Evolutionary conservation across 2,888 invertebrate species (phyloP).

Genomic region (Opisthograptis luteolata): DNA sequence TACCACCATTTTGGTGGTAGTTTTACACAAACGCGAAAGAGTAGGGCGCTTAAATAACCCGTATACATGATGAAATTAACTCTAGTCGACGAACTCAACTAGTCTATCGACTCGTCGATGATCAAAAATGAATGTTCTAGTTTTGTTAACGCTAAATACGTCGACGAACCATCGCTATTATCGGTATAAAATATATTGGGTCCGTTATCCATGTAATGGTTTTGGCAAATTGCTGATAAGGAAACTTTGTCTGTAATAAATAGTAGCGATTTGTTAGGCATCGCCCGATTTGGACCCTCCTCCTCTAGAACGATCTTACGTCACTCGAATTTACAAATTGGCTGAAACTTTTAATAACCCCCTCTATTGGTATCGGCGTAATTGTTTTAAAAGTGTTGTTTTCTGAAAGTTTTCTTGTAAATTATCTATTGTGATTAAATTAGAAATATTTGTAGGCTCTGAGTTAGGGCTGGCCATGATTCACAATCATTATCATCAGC

Average conservation of each 20-base stretch:
- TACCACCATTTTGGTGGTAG: too few relatives aligned
- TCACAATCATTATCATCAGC: too few relatives aligned
- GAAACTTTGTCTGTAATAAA: slow-evolving; percentile 71
- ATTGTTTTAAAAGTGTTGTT: slow-evolving; percentile 30
- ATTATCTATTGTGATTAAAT: slow-evolving; percentile 18
- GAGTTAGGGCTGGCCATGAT: too few relatives aligned
- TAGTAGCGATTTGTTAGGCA: slow-evolving; percentile 66
- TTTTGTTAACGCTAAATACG: too few relatives aligned
- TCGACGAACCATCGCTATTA: too few relatives aligned
- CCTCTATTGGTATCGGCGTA: slow-evolving; percentile 20
- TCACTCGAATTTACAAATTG: slow-evolving; percentile 34
- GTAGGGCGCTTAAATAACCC: too few relatives aligned
- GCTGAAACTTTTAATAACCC: slow-evolving; percentile 46
- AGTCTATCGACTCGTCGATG: too few relatives aligned
- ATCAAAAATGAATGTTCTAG: too few relatives aligned
- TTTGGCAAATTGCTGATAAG: slow-evolving; percentile 71
- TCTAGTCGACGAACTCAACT: too few relatives aligned
- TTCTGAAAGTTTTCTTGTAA: slow-evolving; percentile 21
- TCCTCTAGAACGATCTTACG: slow-evolving; percentile 40
- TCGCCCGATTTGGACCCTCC: slow-evolving; percentile 44
- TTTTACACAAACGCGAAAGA: too few relatives aligned
- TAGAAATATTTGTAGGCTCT: neutral
- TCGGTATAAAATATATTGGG: slow-evolving; percentile 36
- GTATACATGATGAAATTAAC: too few relatives aligned
- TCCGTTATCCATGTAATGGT: slow-evolving; percentile 65